A percentile compares a stretch with the other conserved stretches of the same genome.
These are phyloP conservation scores for Nephrotoma flavescens DNA, from an alignment of 2,888 invertebrate species.

Conservation along the genomic window DNA sequence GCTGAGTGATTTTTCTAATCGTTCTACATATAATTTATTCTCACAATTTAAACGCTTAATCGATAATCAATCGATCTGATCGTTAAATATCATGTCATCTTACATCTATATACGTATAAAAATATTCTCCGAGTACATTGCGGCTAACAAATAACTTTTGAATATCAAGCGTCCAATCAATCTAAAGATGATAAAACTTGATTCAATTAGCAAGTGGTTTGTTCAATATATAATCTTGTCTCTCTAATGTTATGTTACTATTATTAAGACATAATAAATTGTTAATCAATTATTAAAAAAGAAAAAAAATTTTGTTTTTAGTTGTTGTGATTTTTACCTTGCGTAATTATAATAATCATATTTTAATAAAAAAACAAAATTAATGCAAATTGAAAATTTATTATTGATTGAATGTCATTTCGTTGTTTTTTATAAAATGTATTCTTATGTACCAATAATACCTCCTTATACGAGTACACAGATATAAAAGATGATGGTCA, in stretches of 20 bases:
- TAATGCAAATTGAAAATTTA: not conserved
- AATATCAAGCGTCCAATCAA: not conserved
- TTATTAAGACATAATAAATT: not conserved
- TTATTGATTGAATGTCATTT: not conserved
- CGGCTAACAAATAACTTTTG: not conserved
- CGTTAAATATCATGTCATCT: not conserved
- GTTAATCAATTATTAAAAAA: not conserved
- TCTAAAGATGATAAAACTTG: not conserved
- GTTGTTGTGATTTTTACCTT: not conserved
- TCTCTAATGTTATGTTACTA: not conserved
- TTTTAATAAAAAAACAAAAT: not conserved
- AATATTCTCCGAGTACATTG: no score
- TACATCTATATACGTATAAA: not conserved
- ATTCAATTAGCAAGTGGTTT: not conserved
- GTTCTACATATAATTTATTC: not conserved
- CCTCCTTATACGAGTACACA: not conserved
- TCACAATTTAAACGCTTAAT: not conserved
- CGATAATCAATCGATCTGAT: not conserved
- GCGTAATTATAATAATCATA: not conserved
- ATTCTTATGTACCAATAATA: not conserved
- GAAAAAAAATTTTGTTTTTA: not conserved
- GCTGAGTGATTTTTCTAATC: not conserved
- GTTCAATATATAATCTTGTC: not conserved
- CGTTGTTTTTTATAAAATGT: not conserved
- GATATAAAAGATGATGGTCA: not conserved